Base-by-base conservation (phyloP, 2,888 invertebrate species). In the Chesias legatella region DNA sequence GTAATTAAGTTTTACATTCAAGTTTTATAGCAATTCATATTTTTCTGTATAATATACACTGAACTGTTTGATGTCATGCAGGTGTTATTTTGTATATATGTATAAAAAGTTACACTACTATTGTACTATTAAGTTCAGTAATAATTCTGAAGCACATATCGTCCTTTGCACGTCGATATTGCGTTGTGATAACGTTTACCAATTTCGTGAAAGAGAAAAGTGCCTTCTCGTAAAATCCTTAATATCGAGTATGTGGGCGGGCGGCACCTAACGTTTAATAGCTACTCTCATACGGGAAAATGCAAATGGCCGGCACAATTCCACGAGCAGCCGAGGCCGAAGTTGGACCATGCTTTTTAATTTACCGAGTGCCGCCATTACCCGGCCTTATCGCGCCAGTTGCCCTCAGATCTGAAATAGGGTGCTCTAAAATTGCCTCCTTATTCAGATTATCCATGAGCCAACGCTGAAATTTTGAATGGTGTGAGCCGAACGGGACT, bases 331-430 rank as follows among this genome's bases (percentile, higher is more conserved):
- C 55, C 58, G 64, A 56, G 60, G 64, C 46, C 55, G 51, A 67
- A 73, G 64, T 67, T 64, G 56, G 60, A 55, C 63, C 63, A 61
- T 71, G 71, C 67, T 75, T 80, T 79, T 82, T 81, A 79, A 81
- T 81, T 79, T 75, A 75, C 72, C 67, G 65, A 78, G 74, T 71
- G 73, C 66, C 64, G 63, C 70, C 67, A 74, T 77, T 78, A 72
- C 67, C 56, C 43, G 54, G 56, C 69, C 63, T 73, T 78, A 78
- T 79, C 78, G 69, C 54, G 50, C 61, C 68, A 61, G 63, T 63
- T 60, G 68, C 65, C 64, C 65, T 60, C 63, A 70, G 67, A 75
- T 76, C 77, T 70, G 55, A 71, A 75, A 71, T 71, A 68, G 71
- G 73, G 66, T 63, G 56, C 62, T 72, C 58, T 63, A 60, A 70